Base-by-base conservation (phyloP, 2,113 vertebrate species). In the Columba livia region DNA sequence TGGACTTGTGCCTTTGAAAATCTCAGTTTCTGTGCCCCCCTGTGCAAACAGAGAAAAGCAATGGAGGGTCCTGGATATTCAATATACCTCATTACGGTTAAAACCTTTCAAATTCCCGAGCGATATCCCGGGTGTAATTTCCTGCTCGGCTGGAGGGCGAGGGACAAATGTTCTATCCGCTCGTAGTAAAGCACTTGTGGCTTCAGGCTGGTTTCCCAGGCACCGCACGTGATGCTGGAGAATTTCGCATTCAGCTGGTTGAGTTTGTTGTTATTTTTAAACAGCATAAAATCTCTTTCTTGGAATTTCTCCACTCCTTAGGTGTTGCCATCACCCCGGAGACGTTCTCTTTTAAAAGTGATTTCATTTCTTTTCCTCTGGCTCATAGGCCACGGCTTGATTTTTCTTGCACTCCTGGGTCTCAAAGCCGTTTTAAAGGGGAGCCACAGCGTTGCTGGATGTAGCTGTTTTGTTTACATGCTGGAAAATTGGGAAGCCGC, bases 401-500 rank as follows among this genome's bases (percentile, higher is more conserved):
- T 82, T 92, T 93, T 48, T 8, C 88, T 42, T 51, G 65, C 72
- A 11, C 89, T 88, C 75, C 57, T 87, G 88, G 85, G 64, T 82
- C 88, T 69, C 20, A n/a, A 79, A 94, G 83, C 51, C 38, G 38
- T 85, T 79, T 54, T 56, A 62, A 81, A 95, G 38, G 69, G 82
- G 72, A 88, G 84, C 86, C 69, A 21, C 89, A 36, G 38, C 54
- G 40, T 70, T 92, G 84, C 61, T 84, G 96, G 89, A 87, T 6
- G 79, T 70, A 42, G 62, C 70, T 81, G 66, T 72, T 96, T 94
- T 90, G 84, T 97, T 95, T 96, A 95, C 78, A 66, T 80, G 32
- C 71, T 85, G 74, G 70, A 48, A 93, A 97, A 84, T 64, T 96
- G 89, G 94, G 95, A 93, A 86, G 12, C 65, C 92, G 92, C 93